phyloP scores from a whole-genome alignment of 2,797 vertebrate genomes.

The Orientallactaga sibirica region DNA sequence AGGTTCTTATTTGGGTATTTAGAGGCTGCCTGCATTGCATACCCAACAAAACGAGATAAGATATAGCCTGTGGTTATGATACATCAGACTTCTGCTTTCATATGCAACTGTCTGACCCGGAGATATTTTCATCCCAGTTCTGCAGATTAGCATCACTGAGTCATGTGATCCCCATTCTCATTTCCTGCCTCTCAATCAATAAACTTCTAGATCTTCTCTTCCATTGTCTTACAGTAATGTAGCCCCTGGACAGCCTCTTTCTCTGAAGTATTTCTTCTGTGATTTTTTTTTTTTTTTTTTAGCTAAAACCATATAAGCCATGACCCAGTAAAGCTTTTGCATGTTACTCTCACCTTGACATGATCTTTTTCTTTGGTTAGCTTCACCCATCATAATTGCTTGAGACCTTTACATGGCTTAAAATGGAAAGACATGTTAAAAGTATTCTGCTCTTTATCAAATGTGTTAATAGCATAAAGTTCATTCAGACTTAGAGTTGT shows the following conservation, averaged over 20 bases:
- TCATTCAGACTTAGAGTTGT: background rate
- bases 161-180: accelerated
- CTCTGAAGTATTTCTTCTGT: background rate
- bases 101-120: background rate
- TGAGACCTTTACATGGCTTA: background rate
- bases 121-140: no score
- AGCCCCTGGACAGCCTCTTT: background rate
- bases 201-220: background rate
- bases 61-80: background rate
- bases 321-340: background rate
- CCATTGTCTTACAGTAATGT: background rate
- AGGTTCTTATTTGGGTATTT: background rate
- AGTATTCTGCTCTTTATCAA: background rate
- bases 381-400: background rate
- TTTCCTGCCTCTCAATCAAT: background rate
- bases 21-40: background rate
- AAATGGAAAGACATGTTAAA: background rate
- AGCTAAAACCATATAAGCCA: background rate
- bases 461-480: background rate
- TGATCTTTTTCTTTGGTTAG: background rate
- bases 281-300: background rate
- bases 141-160: background rate
- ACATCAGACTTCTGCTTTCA: background rate
- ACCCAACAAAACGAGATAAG: background rate
- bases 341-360: background rate